These are phyloP conservation scores for Conus ventricosus DNA, from an alignment of 1,140 invertebrate genomes.

Conservation along the genomic window DNA sequence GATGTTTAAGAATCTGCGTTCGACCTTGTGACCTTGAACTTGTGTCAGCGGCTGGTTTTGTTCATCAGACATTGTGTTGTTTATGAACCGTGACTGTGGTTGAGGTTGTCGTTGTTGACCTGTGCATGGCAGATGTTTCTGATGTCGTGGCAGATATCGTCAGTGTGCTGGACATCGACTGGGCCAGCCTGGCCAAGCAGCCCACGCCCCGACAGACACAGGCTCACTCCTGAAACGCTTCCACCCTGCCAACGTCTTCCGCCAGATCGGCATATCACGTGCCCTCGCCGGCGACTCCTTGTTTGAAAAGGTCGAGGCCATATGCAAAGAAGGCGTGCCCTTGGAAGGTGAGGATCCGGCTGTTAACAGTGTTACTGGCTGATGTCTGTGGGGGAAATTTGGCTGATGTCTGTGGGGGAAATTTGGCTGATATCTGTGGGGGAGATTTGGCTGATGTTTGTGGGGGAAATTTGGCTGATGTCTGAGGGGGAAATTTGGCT, in stretches of 20 bases:
- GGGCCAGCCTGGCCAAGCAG: conserved; percentile 86
- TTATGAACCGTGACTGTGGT: background rate
- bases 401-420: too few species aligned
- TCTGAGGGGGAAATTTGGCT: too few species aligned
- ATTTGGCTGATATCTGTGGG: too few species aligned
- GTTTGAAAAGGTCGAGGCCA: conserved; percentile 56
- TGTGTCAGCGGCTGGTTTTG: too few species aligned
- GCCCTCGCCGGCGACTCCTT: conserved; percentile 64
- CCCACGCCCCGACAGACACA: conserved; percentile 48
- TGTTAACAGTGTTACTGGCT: too few species aligned
- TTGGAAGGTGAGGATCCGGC: background rate
- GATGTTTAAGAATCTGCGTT: background rate
- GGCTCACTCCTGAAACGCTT: conserved; percentile 64
- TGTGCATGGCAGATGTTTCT: too few species aligned
- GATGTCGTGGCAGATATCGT: conserved; percentile 79
- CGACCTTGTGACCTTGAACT: too few species aligned
- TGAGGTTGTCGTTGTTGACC: too few species aligned
- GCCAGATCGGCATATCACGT: conserved; percentile 64
- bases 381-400: too few species aligned
- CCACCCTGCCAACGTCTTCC: conserved; percentile 60
- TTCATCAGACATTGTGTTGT: too few species aligned
- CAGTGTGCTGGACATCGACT: conserved; percentile 92
- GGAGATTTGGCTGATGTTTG: too few species aligned
- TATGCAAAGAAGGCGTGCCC: conserved; percentile 46
- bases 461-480: too few species aligned